Base-by-base conservation (phyloP, 37 sponge, comb jelly and placozoan genomes). In the Ephydatia muelleri region DNA sequence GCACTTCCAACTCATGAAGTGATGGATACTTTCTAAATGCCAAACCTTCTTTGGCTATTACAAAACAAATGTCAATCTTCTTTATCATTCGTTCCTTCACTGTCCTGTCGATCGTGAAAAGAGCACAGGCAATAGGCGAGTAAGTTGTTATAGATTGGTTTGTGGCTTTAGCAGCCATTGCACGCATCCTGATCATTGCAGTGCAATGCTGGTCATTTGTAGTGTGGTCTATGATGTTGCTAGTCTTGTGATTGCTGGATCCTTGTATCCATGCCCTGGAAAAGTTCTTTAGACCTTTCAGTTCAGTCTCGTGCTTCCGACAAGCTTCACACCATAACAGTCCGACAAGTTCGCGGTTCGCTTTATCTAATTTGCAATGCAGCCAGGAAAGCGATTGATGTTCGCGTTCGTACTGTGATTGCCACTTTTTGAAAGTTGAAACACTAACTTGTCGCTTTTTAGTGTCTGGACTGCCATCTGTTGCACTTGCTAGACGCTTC, bases 221-320 rank as follows among this genome's bases (percentile, higher is more conserved):
- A 77, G 69, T 68, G 68, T 87, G 88, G 77, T 87, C 88, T 70
- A 87, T 33, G 29, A 87, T 30, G 76, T 75, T 87, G 87, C 82
- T 87, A 38, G 87, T 87, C 25, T 76, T 36, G 5, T 80, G 87
- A 39, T 86, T 86, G 23, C 31, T 67, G 13, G 87, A 73, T 36
- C 87, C 81, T 73, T 36, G 35, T 21, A 86, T 36, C 87, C 87
- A 86, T 49, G 75, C 87, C 22, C 28, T 16, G 8, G 80, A 86
- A 47, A 71, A 86, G 74, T 85, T 86, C 74, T 86, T 86, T 80
- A 86, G 70, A 29, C 38, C 27, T 14, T 81, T 57, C 23, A 86
- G 79, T 67, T 73, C 80, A 13, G 31, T 31, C 68, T 80, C 14
- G 69, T 80, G 80, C 77, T 86, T 67, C 25, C 87, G 38, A 47